Base-by-base conservation (phyloP, 2,888 invertebrate genomes). In the Nomada ferruginata region DNA sequence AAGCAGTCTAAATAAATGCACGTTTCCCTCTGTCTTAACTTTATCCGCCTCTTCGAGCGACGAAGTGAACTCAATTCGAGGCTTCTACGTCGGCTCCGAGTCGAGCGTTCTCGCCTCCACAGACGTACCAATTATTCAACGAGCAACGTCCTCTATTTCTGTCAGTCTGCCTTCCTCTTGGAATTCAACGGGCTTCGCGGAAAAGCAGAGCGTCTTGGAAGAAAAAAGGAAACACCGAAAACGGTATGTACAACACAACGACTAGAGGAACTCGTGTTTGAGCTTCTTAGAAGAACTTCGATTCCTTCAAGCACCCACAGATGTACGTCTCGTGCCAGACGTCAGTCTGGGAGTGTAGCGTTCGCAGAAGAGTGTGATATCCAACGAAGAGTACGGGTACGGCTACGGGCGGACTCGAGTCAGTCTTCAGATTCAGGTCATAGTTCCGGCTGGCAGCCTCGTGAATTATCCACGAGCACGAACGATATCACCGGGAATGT, bases 401-500 rank as follows among this genome's bases (percentile, higher is more conserved):
- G 26, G 20, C 63, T 72, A 64, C 44, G 83, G 83, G 59, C 77
- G 82, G 75, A 66, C 57, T 74, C 71, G 75, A 75, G 70, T 83
- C 83, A 88, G 88, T 83, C 85, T 88, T 88, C 50, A 47, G 42
- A 76, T 79, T 83, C 77, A 73, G 79, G 83, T 85, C 87, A 86
- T 85, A 78, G 80, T 80, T 79, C 57, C 2, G 13, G 20, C 68
- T 44, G 52, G 61, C 52, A 42, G 60, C 18, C 52, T 55, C 53
- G 74, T 23, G 61, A 77, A 82, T 88, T 87, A 84, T 73, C 76
- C 85, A 55, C 73, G 73, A 26, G 60, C 29, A 47, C 64, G 79
- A 26, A 66, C 60, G 63, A 68, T 68, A 64, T 81, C 73, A 26
- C 68, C 64, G 59, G 66, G 77, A 47, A 76, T 77, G 72, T 85